Percentiles rank a stretch among this genome's conserved stretches.
phyloP scores from a whole-genome alignment of 2,888 invertebrate genomes.

The Chymomyza procnemis region DNA sequence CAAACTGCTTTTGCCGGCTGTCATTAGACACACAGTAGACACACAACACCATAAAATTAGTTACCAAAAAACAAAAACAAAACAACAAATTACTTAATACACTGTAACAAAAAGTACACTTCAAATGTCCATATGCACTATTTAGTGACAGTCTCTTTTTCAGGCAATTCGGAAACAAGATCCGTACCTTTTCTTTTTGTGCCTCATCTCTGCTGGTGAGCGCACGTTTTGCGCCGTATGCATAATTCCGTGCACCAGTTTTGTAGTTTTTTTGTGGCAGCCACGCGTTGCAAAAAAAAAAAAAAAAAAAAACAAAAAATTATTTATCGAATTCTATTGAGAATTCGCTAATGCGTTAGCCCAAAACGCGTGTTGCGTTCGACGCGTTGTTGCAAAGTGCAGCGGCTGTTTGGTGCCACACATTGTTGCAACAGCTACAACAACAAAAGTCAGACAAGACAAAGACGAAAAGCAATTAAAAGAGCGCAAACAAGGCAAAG shows the following conservation, averaged over 20 bases:
- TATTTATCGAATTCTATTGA: background rate
- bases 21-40: background rate
- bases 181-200: constrained; percentile 76
- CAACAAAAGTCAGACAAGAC: background rate
- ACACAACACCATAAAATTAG: background rate
- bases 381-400: background rate
- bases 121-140: background rate
- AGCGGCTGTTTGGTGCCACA: background rate
- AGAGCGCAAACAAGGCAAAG: background rate
- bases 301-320: constrained; percentile 16
- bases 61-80: background rate
- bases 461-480: background rate
- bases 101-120: background rate
- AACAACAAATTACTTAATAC: background rate
- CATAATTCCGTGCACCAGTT: constrained; percentile 71
- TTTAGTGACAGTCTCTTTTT: background rate
- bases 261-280: constrained; percentile 41
- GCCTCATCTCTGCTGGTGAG: constrained; percentile 76
- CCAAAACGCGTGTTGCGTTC: background rate
- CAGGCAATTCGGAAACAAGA: background rate
- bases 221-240: constrained; percentile 70
- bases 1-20: constrained; percentile 72
- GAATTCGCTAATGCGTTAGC: background rate
- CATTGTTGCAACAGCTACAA: background rate
- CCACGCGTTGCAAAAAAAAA: constrained; percentile 25